These are phyloP conservation scores for Lethrus apterus DNA, from an alignment of 1,140 invertebrate genomes.

Conservation along the genomic window DNA sequence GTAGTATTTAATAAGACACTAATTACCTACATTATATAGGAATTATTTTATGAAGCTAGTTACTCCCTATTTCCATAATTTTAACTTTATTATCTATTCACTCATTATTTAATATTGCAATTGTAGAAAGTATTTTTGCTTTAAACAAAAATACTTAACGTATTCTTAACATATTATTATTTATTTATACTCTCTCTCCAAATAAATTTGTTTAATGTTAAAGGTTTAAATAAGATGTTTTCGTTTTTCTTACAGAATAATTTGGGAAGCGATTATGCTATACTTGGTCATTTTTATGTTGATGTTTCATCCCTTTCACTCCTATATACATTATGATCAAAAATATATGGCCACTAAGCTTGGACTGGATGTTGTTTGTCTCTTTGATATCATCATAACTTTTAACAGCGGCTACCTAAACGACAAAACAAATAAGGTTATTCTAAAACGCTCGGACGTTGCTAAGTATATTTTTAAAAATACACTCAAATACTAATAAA, in stretches of 20 bases:
- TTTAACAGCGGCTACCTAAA: conserved; percentile 8
- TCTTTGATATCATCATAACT: neutral
- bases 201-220: no score
- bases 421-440: neutral
- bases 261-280: conserved; percentile 2
- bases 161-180: no score
- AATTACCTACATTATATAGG: conserved; percentile 1
- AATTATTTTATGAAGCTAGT: no score
- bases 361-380: conserved; percentile 1
- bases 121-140: neutral
- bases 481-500: neutral
- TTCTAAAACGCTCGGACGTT: neutral
- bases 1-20: no score
- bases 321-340: neutral
- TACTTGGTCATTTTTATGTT: neutral
- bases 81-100: no score
- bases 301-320: neutral
- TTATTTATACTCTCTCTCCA: no score
- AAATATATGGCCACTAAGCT: neutral
- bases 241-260: neutral
- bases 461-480: neutral
- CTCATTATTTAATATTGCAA: neutral
- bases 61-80: no score
- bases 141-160: no score
- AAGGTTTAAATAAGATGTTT: no score